Conservation (phyloP, 2,797 vertebrate genomes). For the Squalus acanthias region DNA sequence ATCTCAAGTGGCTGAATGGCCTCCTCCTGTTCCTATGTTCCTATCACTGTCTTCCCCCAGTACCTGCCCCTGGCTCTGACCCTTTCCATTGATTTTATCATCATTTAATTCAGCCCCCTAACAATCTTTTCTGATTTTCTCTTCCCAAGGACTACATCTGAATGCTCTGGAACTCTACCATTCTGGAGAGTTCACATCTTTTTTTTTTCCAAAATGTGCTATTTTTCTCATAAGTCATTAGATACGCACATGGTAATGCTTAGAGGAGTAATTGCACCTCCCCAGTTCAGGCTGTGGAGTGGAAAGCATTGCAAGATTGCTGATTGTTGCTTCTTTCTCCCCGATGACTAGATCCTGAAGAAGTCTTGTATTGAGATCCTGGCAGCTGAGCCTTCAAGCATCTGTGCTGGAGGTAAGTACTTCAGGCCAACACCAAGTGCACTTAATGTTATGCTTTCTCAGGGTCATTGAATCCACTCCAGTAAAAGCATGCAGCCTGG, state of each 20-base stretch:
- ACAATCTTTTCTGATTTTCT: background rate
- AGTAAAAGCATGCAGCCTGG: background rate
- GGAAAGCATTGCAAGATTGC: background rate
- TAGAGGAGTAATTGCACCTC: background rate
- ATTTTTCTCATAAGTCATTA: background rate
- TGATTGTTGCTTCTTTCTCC: constrained; percentile 40
- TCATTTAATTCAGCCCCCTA: background rate
- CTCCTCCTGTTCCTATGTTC: background rate
- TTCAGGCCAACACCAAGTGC: background rate
- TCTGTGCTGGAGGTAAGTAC: constrained; percentile 90
- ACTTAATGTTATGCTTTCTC: background rate
- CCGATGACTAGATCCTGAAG: constrained; percentile 76
- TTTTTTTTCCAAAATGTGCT: background rate
- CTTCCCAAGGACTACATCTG: background rate
- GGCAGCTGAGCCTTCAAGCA: constrained; percentile 91
- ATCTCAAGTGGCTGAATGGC: no score
- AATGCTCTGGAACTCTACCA: background rate
- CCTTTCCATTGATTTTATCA: background rate
- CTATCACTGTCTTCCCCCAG: background rate
- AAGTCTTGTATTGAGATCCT: constrained; percentile 97
- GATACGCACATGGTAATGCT: background rate
- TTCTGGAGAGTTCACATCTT: background rate
- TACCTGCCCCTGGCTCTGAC: background rate
- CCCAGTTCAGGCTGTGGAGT: background rate
- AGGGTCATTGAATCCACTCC: background rate